Evolutionary conservation across 2,113 vertebrate species (phyloP).

Genomic region (Solea solea): DNA sequence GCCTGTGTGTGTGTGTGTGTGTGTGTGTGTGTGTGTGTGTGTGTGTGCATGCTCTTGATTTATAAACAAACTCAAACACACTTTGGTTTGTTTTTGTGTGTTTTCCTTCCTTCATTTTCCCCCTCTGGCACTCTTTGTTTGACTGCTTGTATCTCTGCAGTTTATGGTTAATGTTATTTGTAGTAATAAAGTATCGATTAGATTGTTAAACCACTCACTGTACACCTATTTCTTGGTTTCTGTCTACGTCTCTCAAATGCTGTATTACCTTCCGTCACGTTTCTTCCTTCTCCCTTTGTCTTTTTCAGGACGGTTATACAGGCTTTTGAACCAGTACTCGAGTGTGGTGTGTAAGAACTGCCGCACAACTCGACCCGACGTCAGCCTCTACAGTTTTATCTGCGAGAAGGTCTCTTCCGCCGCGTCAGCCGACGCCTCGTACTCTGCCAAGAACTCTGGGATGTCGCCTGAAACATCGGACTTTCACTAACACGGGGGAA

Average conservation of each 20-base stretch:
- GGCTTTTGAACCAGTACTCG: slow-evolving; percentile 88
- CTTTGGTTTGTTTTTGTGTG: slow-evolving; percentile 28
- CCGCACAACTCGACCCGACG: slow-evolving; percentile 82
- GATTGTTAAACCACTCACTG: background rate
- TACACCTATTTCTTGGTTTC: slow-evolving; percentile 21
- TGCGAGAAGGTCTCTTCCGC: slow-evolving; percentile 78
- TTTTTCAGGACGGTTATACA: slow-evolving; percentile 87
- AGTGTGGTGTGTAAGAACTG: slow-evolving; percentile 88
- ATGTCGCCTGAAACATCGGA: slow-evolving; percentile 46
- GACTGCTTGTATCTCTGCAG: slow-evolving; percentile 4
- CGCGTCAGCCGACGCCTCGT: slow-evolving; percentile 50
- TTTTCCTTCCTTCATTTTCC: slow-evolving; percentile 11
- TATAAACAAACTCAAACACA: slow-evolving; percentile 54
- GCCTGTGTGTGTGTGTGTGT: slow-evolving; percentile 33
- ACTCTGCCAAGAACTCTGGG: slow-evolving; percentile 47
- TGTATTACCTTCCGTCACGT: slow-evolving; percentile 8
- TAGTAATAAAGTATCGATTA: background rate
- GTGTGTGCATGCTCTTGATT: slow-evolving; percentile 55
- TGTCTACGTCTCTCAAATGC: slow-evolving; percentile 32
- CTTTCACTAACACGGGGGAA: slow-evolving; percentile 44
- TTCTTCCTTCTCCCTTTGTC: slow-evolving; percentile 2
- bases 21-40: slow-evolving; percentile 29
- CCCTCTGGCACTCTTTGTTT: slow-evolving; percentile 21
- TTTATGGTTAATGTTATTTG: background rate
- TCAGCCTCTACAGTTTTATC: slow-evolving; percentile 91